These are phyloP conservation scores for Molothrus ater DNA, from an alignment of 2,797 vertebrate genomes.

Conservation along the genomic window DNA sequence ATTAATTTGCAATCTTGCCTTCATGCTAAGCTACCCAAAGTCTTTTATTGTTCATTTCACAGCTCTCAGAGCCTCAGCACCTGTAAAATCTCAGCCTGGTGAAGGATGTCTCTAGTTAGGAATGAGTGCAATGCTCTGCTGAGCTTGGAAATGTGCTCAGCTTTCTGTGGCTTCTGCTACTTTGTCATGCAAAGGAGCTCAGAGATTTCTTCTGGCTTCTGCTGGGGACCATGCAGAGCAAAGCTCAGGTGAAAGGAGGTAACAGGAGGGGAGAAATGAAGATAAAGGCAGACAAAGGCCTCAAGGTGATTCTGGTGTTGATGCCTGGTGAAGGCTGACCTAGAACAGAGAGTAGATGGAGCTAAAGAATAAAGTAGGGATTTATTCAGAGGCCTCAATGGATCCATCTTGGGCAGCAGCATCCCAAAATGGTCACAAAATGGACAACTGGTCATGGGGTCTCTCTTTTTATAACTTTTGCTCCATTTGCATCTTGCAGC, in stretches of 20 bases:
- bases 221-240: neutral
- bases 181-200: neutral
- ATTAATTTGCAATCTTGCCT: neutral
- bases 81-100: neutral
- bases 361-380: too few species aligned
- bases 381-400: too few species aligned
- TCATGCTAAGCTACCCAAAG: neutral
- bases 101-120: neutral
- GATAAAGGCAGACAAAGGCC: neutral
- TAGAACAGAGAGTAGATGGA: neutral
- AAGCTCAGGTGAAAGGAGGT: neutral
- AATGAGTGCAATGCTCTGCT: neutral
- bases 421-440: too few species aligned
- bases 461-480: too few species aligned
- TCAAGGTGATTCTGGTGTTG: neutral
- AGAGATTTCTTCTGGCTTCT: neutral
- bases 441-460: too few species aligned
- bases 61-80: neutral
- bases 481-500: too few species aligned
- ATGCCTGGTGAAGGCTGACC: neutral
- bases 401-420: too few species aligned
- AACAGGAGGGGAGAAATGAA: neutral
- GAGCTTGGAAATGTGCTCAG: neutral
- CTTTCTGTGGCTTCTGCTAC: neutral
- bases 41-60: slow-evolving; percentile 19